Conservation (phyloP, 2,113 vertebrate species). For the Sorex fumeus region DNA sequence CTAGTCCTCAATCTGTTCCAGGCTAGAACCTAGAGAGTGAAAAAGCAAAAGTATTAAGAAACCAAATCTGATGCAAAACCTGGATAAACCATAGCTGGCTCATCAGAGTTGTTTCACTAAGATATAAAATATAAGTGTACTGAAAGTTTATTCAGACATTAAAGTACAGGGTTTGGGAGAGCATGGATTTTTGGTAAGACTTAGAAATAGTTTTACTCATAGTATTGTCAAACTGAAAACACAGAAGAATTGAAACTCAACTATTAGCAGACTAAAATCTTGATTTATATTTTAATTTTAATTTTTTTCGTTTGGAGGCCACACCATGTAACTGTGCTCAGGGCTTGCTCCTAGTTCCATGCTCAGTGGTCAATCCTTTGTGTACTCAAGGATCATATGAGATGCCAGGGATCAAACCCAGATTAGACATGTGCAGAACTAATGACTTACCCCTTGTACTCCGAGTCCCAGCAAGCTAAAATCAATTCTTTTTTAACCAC, state of each 20-base stretch:
- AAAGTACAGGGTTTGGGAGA: neutral
- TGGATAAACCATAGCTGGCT: neutral
- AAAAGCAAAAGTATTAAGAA: constrained; percentile 13
- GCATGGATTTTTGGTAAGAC: neutral
- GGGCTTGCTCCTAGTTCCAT: too few species aligned
- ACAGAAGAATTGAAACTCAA: neutral
- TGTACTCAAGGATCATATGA: too few species aligned
- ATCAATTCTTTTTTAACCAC: too few species aligned
- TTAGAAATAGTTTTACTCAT: neutral
- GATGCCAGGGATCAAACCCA: too few species aligned
- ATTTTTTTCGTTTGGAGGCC: too few species aligned
- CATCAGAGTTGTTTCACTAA: neutral
- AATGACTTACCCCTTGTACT: too few species aligned
- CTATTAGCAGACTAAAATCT: neutral
- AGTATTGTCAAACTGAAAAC: neutral
- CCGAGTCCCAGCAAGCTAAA: too few species aligned
- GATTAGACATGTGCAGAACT: too few species aligned
- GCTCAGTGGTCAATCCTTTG: too few species aligned
- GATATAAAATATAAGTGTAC: neutral
- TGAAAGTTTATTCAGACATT: neutral
- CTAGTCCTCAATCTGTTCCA: neutral
- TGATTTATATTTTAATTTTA: neutral
- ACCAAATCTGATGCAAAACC: neutral
- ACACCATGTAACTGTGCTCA: too few species aligned
- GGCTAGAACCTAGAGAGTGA: neutral